Conservation (phyloP, 2,797 vertebrate species). For the Pelochelys cantorii region DNA sequence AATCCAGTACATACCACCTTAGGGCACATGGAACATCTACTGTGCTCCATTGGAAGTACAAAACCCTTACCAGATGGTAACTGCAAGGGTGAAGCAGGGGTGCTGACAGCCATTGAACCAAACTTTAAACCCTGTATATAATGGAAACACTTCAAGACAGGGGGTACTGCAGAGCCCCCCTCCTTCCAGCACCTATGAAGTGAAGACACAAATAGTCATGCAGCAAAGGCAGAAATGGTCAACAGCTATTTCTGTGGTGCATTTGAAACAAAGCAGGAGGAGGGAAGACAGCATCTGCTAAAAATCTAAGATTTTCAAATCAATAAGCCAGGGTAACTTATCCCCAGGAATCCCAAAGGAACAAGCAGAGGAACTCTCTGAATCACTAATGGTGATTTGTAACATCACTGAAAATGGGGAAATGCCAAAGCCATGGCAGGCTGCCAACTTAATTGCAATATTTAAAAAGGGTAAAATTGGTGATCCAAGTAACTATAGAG, state of each 20-base stretch:
- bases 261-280: background rate
- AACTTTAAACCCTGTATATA: too few relatives aligned
- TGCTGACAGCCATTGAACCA: too few relatives aligned
- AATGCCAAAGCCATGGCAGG: background rate
- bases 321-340: background rate
- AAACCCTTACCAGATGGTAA: background rate
- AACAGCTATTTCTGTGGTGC: background rate
- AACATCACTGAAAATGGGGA: background rate
- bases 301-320: background rate
- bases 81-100: background rate
- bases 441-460: background rate
- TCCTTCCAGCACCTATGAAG: background rate
- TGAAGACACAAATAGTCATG: background rate
- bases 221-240: background rate
- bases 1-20: background rate
- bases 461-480: background rate
- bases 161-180: too few relatives aligned
- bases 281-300: background rate
- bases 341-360: background rate
- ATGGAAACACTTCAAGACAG: too few relatives aligned
- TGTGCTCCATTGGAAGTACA: background rate
- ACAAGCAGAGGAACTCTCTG: background rate
- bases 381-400: background rate
- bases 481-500: background rate
- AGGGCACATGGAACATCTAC: background rate